Evolutionary conservation across 2,888 invertebrate genomes (phyloP).

Genomic region (Blastobasis adustella): DNA sequence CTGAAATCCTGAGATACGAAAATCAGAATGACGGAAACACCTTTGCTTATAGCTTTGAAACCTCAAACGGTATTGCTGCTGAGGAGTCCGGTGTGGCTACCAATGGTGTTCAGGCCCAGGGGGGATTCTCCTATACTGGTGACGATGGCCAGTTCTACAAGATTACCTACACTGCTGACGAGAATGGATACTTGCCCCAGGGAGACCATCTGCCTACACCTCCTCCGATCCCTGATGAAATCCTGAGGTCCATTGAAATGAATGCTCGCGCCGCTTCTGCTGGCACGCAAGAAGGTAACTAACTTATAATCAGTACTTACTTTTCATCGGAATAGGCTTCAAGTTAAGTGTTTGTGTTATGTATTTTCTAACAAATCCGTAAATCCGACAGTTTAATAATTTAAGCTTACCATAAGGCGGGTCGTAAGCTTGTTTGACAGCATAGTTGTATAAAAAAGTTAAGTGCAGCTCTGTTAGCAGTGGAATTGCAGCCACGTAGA

Average conservation of each 20-base stretch:
- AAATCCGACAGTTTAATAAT: too few relatives aligned
- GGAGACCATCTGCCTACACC: conserved; percentile 64
- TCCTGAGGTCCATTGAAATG: conserved; percentile 55
- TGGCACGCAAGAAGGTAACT: conserved; percentile 63
- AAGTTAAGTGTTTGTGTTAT: too few relatives aligned
- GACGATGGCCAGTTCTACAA: conserved; percentile 60
- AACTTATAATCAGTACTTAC: not conserved
- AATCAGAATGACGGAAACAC: conserved; percentile 58
- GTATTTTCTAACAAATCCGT: too few relatives aligned
- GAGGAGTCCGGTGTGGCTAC: conserved; percentile 62
- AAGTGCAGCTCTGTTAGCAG: too few relatives aligned
- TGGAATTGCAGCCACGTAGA: too few relatives aligned
- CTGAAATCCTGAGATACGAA: conserved; percentile 53
- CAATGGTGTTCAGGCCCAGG: conserved; percentile 60
- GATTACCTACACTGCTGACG: conserved; percentile 62
- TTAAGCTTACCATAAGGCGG: too few relatives aligned
- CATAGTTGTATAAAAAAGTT: too few relatives aligned
- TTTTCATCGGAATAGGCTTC: too few relatives aligned
- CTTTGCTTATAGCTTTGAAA: conserved; percentile 58
- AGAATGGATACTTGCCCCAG: conserved; percentile 58
- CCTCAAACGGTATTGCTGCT: conserved; percentile 63
- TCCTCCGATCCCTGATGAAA: conserved; percentile 62
- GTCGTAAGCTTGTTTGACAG: too few relatives aligned
- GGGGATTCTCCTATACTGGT: conserved; percentile 56
- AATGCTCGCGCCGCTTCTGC: conserved; percentile 61